Evolutionary conservation across 2,888 invertebrate species (phyloP).

Genomic region (Xestia xanthographa): DNA sequence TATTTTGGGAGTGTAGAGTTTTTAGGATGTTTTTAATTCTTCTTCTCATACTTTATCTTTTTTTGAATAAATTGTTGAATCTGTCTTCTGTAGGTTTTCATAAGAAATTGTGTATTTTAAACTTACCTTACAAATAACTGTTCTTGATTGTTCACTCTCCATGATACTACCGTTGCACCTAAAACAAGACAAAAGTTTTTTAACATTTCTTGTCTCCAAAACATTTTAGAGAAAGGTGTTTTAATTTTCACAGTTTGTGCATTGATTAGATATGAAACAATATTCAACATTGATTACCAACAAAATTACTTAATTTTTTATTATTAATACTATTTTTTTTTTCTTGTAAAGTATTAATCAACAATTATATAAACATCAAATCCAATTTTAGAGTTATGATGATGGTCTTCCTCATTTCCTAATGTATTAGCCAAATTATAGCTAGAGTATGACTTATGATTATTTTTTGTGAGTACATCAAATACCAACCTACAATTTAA

Average conservation of each 20-base stretch:
- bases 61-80: too few relatives aligned
- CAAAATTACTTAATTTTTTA: not conserved
- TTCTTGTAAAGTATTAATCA: not conserved
- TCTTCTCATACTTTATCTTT: too few relatives aligned
- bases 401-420: constrained; percentile 56
- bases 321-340: not conserved
- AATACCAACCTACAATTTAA: constrained; percentile 90
- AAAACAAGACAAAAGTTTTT: constrained; percentile 76
- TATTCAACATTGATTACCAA: not conserved
- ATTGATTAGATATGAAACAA: not conserved
- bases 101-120: not conserved
- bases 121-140: constrained; percentile 98
- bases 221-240: not conserved
- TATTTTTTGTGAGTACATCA: constrained; percentile 89
- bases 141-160: constrained; percentile 98
- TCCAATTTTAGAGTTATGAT: constrained; percentile 41
- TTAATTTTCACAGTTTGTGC: not conserved
- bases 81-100: not conserved
- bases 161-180: constrained; percentile 99
- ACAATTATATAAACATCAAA: constrained; percentile 46
- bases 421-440: constrained; percentile 68
- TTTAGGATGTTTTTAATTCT: not conserved
- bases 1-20: not conserved
- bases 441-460: constrained; percentile 80
- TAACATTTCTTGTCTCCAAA: not conserved